Conservation (phyloP, 1,140 invertebrate species). For the Antheraea mylitta region DNA sequence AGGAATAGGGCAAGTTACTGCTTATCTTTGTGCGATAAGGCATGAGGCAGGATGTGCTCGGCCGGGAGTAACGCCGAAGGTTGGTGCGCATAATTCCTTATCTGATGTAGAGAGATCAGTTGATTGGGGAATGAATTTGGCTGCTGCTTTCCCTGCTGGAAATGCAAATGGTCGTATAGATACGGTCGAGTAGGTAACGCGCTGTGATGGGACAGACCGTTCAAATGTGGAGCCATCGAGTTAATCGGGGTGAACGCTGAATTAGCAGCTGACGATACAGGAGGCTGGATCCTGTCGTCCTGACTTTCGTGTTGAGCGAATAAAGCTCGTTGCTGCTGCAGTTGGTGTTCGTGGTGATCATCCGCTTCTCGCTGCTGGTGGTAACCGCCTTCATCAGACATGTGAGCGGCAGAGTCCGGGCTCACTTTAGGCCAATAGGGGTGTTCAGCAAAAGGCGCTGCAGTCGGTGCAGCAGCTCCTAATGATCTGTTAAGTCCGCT, state of each 20-base stretch:
- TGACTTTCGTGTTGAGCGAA: slow-evolving; percentile 83
- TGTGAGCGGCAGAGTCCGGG: slow-evolving; percentile 84
- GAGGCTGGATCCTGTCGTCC: slow-evolving; percentile 78
- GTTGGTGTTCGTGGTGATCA: slow-evolving; percentile 82
- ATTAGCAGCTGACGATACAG: slow-evolving; percentile 81
- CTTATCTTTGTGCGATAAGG: slow-evolving; percentile 76
- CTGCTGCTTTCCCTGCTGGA: slow-evolving; percentile 83
- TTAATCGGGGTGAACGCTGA: slow-evolving; percentile 96
- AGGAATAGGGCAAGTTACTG: slow-evolving; percentile 63
- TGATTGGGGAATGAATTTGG: slow-evolving; percentile 94
- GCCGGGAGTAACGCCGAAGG: slow-evolving; percentile 81
- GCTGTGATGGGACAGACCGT: slow-evolving; percentile 85
- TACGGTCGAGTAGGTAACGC: slow-evolving; percentile 89
- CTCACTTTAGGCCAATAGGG: slow-evolving; percentile 90
- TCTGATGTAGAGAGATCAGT: slow-evolving; percentile 96
- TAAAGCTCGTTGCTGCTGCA: slow-evolving; percentile 80
- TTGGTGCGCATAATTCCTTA: slow-evolving; percentile 97
- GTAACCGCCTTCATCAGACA: slow-evolving; percentile 81
- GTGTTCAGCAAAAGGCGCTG: slow-evolving; percentile 81
- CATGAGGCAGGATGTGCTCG: slow-evolving; percentile 75
- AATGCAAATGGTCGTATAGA: slow-evolving; percentile 95
- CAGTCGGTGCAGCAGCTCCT: slow-evolving; percentile 72
- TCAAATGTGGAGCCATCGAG: slow-evolving; percentile 87
- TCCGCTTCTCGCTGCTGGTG: slow-evolving; percentile 82
- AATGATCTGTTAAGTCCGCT: slow-evolving; percentile 79